Conservation (phyloP, 2,113 vertebrate genomes). For the Tamias sibiricus region DNA sequence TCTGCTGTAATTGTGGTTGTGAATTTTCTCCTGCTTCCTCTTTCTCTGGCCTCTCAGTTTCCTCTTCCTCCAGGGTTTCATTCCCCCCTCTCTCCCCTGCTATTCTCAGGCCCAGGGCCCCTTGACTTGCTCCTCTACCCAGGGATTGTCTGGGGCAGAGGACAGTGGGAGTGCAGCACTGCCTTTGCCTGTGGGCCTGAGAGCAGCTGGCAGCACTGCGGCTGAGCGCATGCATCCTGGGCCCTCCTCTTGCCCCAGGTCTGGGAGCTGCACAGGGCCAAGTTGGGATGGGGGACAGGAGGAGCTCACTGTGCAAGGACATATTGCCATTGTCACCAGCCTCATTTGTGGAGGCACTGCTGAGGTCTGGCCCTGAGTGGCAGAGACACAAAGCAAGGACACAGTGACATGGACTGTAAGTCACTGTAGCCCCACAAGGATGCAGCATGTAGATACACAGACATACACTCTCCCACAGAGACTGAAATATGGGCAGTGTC, state of each 20-base stretch:
- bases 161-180: neutral
- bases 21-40: constrained; percentile 42
- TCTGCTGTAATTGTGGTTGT: neutral
- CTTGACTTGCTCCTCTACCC: neutral
- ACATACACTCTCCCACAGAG: neutral
- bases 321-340: neutral
- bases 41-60: neutral
- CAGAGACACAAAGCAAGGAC: neutral
- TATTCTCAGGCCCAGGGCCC: neutral
- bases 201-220: neutral
- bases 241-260: neutral
- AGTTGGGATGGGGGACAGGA: neutral
- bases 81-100: neutral
- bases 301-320: neutral
- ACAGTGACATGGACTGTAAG: neutral
- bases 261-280: neutral
- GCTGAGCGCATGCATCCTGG: neutral
- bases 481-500: neutral
- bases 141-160: neutral
- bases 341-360: neutral
- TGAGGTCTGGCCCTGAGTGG: neutral
- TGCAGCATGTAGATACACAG: accelerated
- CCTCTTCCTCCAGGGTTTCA: constrained; percentile 12
- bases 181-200: neutral
- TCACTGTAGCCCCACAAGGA: neutral